Evolutionary conservation across 1,140 invertebrate genomes (phyloP), one percentile per base, ranked within the genome.

Genomic region (Brachionus plicatilis): DNA sequence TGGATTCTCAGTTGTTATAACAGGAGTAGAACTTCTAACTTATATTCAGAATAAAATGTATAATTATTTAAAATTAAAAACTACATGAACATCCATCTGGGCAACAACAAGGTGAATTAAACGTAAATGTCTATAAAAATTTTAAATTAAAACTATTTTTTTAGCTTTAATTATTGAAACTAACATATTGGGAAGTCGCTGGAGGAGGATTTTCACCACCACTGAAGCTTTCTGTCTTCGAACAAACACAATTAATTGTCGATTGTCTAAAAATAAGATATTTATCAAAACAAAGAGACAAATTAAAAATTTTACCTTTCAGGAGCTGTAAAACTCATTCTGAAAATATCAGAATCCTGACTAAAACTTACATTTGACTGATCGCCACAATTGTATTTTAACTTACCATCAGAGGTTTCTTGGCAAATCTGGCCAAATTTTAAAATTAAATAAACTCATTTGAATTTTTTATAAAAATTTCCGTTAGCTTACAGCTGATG

Each of bases 101-200:
- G n/a, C 79, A 82, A 20, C 79, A 82, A 68, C 79, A 82, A 17
- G 53, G 53, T 45, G 79, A 82, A 43, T 20, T 82, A 14, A 82
- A 68, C 6, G 41, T 45, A n/a, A 75, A 75, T 8, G 20, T 20
- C 70, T 75, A 0, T 29, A 50, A 65, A 29, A 29, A 14, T 7
- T n/a, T 0, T 37, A 37, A 3, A 37, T 6, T 7, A 37, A 37
- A 37, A 37, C 5, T 7, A 7, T 37, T 37, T 37, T 29, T 29
- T 3, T 37, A 0, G 0, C 6, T 37, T 37, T 37, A 37, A 37
- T 37, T 37, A 7, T 37, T 37, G 0, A 37, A 7, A 7, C 17
- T 43, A 41, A 78, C 75, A 78, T 78, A 78, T 24, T 24, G 24
- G 1, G 24, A 24, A 24, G n/a, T 27, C 43, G 0, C 3, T 27